Conservation (phyloP, 2,113 vertebrate genomes). For the Dasypus novemcinctus region DNA sequence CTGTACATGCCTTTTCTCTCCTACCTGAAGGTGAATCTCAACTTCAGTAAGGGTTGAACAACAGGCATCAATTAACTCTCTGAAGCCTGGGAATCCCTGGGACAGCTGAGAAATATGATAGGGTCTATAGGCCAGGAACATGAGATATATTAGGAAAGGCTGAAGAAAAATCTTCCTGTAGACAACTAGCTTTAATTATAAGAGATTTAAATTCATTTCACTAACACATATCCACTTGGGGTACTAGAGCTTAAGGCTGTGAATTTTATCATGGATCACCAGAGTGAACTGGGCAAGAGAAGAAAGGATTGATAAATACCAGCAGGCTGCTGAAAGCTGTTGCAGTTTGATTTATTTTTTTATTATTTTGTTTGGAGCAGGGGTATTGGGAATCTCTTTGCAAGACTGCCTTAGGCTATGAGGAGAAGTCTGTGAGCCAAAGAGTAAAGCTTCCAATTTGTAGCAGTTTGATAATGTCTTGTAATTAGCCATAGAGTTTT, state of each 20-base stretch:
- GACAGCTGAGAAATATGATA: slow-evolving; percentile 20
- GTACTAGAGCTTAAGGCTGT: neutral
- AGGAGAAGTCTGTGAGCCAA: neutral
- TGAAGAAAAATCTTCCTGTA: slow-evolving; percentile 25
- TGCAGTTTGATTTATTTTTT: neutral
- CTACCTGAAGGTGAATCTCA: neutral
- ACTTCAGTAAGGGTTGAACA: neutral
- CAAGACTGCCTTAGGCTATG: neutral
- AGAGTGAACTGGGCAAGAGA: neutral
- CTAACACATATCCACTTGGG: neutral
- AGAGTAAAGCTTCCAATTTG: neutral
- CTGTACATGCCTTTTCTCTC: neutral
- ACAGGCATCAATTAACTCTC: neutral
- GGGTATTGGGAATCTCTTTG: neutral
- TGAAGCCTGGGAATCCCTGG: neutral
- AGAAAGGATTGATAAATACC: neutral
- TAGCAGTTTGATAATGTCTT: neutral
- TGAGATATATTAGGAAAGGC: neutral
- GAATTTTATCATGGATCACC: neutral
- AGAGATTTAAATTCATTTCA: slow-evolving; percentile 43
- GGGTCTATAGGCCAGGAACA: neutral
- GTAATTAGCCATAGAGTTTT: neutral
- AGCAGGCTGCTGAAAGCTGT: neutral
- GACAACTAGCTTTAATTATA: slow-evolving; percentile 50
- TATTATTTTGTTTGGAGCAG: neutral